Base-by-base conservation (phyloP, 2,888 invertebrate genomes). In the Sinodicranocentrus sp. region DNA sequence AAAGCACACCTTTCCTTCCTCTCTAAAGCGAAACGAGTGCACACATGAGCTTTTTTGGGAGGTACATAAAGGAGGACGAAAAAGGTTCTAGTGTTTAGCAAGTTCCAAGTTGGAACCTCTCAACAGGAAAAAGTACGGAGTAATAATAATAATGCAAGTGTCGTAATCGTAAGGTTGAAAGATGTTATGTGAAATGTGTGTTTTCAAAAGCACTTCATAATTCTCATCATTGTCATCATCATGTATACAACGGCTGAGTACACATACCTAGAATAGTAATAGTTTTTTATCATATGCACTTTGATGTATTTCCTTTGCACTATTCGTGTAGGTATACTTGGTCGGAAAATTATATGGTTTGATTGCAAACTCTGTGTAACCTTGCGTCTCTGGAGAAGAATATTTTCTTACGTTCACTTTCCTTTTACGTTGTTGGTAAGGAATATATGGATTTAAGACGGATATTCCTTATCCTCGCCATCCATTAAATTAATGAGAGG, bases 1-100 rank as follows among this genome's bases (percentile, higher is more conserved):
- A 59, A 54, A 76, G 76, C 76, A 23, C 77, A 68, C 77, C 68
- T 77, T 77, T 77, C 77, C 77, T 77, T 77, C 77, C 77, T 77
- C 68, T 48, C 33, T 52, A 21, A 28, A 19, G 63, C 33, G 65
- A 63, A 54, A 54, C 33, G n/a, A n/a, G n/a, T n/a, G 23, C 13
- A 39, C 43, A 23, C 33, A n/a, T 33, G 6, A 6, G 67, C 19
- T 70, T 48, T 59, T n/a, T 57, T 57, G 33, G 70, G 71, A 26
- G 72, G 19, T 48, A 39, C 10, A 44, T 70, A 68, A 39, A n/a
- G 13, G 52, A 57, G 1, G 57, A 57, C 25, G 59, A 59, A 59
- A 25, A 15, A 59, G n/a, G n/a, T n/a, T n/a, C n/a, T n/a, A n/a
- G n/a, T n/a, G n/a, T n/a, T n/a, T n/a, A n/a, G n/a, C n/a, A n/a